Evolutionary conservation across 2,797 vertebrate genomes (phyloP).

Genomic region (Botia almorhae): DNA sequence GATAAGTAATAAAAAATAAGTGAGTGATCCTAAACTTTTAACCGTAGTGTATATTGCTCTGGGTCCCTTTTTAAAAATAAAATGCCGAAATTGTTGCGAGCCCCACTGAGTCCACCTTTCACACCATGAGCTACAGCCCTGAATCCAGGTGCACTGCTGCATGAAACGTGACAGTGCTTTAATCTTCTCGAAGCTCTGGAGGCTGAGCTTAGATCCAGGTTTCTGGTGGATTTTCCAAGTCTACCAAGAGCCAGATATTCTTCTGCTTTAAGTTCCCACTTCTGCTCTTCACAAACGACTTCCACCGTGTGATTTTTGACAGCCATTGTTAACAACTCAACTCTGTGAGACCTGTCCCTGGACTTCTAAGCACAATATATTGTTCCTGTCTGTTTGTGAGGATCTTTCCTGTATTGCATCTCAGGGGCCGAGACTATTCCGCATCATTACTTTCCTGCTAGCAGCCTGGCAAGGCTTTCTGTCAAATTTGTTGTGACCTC

Average conservation of each 20-base stretch:
- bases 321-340: slow-evolving; percentile 51
- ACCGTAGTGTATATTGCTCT: background rate
- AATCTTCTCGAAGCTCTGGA: slow-evolving; percentile 17
- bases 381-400: slow-evolving; percentile 42
- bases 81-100: background rate
- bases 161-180: slow-evolving; percentile 42
- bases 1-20: background rate
- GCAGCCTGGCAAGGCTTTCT: slow-evolving; percentile 50
- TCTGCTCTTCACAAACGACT: slow-evolving; percentile 21
- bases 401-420: slow-evolving; percentile 43
- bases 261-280: slow-evolving; percentile 28
- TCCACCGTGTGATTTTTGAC: slow-evolving; percentile 53
- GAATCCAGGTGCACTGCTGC: background rate
- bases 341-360: slow-evolving; percentile 46
- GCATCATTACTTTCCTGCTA: slow-evolving; percentile 52
- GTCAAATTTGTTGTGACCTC: slow-evolving; percentile 54
- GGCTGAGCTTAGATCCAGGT: slow-evolving; percentile 4
- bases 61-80: background rate
- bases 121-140: background rate
- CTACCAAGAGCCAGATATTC: slow-evolving; percentile 27
- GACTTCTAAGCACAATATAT: slow-evolving; percentile 51
- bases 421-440: slow-evolving; percentile 43
- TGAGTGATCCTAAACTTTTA: background rate
- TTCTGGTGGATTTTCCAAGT: slow-evolving; percentile 28
- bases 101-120: background rate